Percentiles rank a stretch among this genome's conserved stretches.
These are phyloP conservation scores for Cyrtodaria siliqua DNA, from an alignment of 2,888 invertebrate genomes.

Conservation along the genomic window DNA sequence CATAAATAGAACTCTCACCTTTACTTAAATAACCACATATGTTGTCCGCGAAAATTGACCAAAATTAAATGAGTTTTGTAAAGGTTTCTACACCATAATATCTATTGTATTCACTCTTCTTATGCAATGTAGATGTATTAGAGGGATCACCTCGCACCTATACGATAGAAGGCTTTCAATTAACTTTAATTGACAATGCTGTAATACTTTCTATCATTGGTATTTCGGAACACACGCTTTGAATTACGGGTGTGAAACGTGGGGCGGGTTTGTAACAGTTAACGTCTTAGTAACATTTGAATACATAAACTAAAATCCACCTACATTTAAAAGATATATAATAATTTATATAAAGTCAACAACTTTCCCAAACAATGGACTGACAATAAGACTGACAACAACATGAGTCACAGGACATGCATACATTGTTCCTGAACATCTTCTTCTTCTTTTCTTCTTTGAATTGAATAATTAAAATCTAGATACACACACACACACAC, in stretches of 20 bases:
- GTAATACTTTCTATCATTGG: constrained; percentile 45
- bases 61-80: constrained; percentile 46
- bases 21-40: constrained; percentile 56
- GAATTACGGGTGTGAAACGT: constrained; percentile 10
- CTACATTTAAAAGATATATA: too few relatives aligned
- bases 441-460: too few relatives aligned
- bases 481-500: too few relatives aligned
- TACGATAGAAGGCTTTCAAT: constrained; percentile 53
- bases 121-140: constrained; percentile 43
- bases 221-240: constrained; percentile 25
- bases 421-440: too few relatives aligned
- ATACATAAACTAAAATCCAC: too few relatives aligned
- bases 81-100: constrained; percentile 13
- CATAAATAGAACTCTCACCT: constrained; percentile 61
- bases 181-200: constrained; percentile 40
- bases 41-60: constrained; percentile 28
- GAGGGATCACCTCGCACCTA: constrained; percentile 35
- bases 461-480: too few relatives aligned
- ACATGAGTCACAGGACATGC: too few relatives aligned
- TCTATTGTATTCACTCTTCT: constrained; percentile 29
- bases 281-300: too few relatives aligned
- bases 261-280: constrained; percentile 11
- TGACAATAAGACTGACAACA: too few relatives aligned
- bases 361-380: too few relatives aligned
- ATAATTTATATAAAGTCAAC: too few relatives aligned